Base-by-base conservation (phyloP, 2,888 invertebrate species). In the Theodoxus fluviatilis region DNA sequence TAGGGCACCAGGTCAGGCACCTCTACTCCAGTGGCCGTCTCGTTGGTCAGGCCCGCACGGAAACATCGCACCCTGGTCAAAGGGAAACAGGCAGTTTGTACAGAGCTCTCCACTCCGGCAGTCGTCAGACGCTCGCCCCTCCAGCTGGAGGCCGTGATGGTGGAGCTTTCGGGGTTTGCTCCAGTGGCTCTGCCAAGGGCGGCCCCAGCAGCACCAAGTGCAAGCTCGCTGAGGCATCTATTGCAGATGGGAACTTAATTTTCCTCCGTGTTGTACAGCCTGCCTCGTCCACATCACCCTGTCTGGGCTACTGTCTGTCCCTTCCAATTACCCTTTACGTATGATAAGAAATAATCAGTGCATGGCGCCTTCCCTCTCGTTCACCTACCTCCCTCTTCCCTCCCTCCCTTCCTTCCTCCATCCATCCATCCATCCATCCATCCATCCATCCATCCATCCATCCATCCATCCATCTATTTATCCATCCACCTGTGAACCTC, bases 1-100 rank as follows among this genome's bases (percentile, higher is more conserved):
- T 57, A 52, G 6, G 75, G 73, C 15, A 74, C 94, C 92, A 81
- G 73, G 22, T 78, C 76, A 4, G 71, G 72, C 64, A 76, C 72
- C 73, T 81, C 82, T 12, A 67, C 69, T 1, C 82, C 83, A 3
- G 79, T 74, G 15, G 69, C 73, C 25, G 73, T 76, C n/a, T 75
- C 72, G 57, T 80, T 74, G 18, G 71, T 69, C 7, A 81, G 71
- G 1, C 83, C 83, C 6, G 83, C 83, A 57, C 76, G 74, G 69
- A 77, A 83, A 68, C 81, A 81, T 67, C 79, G 76, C 3, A 82
- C 79, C 64, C 82, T 83, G 74, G 6, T 66, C 43, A 33, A 15
- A 59, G 15, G 22, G 33, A 43, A 1, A 22, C 15, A n/a, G n/a
- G n/a, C n/a, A n/a, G n/a, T n/a, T n/a, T n/a, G n/a, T n/a, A n/a